Percentiles rank a stretch among this genome's conserved stretches.
These are phyloP conservation scores for Sitta carolinensis DNA, from an alignment of 2,797 vertebrate genomes.

Conservation along the genomic window DNA sequence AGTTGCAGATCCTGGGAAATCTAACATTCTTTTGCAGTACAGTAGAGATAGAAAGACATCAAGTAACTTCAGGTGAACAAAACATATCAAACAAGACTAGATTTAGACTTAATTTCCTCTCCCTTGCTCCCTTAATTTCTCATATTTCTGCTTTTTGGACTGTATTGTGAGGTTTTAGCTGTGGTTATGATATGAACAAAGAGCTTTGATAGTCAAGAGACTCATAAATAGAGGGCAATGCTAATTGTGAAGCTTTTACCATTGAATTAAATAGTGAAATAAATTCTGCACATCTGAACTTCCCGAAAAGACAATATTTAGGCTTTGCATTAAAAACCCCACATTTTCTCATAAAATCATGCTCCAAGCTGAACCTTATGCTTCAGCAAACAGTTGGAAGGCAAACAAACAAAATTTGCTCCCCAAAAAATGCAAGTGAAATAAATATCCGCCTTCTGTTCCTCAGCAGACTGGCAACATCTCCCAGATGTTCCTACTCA, in stretches of 20 bases:
- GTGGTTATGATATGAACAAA: neutral
- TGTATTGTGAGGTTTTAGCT: neutral
- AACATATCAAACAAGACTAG: neutral
- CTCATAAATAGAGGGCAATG: neutral
- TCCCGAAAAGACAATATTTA: neutral
- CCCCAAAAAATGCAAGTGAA: neutral
- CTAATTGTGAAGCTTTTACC: neutral
- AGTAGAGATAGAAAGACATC: neutral
- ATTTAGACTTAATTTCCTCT: neutral
- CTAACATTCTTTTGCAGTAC: neutral
- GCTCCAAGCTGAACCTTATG: neutral
- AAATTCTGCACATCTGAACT: neutral
- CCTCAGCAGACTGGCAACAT: neutral
- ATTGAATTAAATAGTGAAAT: neutral
- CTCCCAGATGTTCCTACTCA: neutral
- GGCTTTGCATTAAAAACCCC: neutral
- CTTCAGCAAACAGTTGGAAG: neutral
- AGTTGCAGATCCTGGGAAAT: neutral
- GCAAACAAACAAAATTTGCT: neutral
- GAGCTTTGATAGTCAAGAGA: neutral
- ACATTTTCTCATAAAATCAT: neutral
- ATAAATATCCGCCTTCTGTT: neutral
- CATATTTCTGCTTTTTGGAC: neutral
- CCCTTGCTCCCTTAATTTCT: neutral
- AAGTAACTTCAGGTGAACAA: neutral